Evolutionary conservation across 2,797 vertebrate genomes (phyloP).

Genomic region (Orestias chungarensis): DNA sequence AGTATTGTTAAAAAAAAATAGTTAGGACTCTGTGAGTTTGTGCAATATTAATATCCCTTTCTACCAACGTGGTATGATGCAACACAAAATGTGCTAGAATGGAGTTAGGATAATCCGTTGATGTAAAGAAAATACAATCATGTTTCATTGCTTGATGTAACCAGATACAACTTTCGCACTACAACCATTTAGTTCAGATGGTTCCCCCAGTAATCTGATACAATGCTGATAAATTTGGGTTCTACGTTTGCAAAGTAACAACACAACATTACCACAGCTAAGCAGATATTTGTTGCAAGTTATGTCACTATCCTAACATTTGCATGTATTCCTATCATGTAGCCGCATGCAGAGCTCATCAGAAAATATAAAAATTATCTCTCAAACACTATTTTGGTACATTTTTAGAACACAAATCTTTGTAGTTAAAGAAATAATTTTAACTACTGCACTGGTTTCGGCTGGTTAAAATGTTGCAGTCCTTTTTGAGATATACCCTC

Average conservation of each 20-base stretch:
- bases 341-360: background rate
- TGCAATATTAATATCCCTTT: slow-evolving; percentile 1
- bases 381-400: background rate
- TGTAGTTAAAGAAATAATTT: too few species aligned
- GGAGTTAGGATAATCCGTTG: background rate
- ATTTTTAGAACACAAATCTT: background rate
- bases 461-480: too few species aligned
- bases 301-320: background rate
- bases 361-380: background rate
- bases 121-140: background rate
- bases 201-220: background rate
- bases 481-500: too few species aligned
- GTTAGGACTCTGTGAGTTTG: background rate
- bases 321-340: background rate
- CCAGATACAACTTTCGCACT: background rate
- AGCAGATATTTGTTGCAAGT: background rate
- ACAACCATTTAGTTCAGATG: background rate
- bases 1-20: background rate
- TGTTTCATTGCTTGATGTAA: background rate
- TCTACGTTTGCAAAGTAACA: background rate
- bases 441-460: too few species aligned
- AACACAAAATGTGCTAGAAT: background rate
- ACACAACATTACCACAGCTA: background rate
- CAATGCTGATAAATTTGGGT: too few species aligned
- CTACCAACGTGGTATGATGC: too few species aligned